phyloP scores from a whole-genome alignment of 2,797 vertebrate genomes.

The Coregonus suidteri region DNA sequence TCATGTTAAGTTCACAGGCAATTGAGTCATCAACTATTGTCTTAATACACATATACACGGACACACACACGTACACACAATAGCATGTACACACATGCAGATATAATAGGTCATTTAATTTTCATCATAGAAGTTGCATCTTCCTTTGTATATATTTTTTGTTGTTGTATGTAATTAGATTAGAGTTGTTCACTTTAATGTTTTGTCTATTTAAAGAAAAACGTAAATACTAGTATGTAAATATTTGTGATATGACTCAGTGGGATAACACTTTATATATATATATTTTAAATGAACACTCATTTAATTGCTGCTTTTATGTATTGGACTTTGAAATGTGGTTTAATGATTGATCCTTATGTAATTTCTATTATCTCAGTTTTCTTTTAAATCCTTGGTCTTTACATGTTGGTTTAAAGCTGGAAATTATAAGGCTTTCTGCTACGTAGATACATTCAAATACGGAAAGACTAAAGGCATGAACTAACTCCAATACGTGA shows the following conservation, averaged over 20 bases:
- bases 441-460: background rate
- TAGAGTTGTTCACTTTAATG: background rate
- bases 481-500: background rate
- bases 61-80: conserved; percentile 14
- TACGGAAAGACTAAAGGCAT: background rate
- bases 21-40: conserved; percentile 9
- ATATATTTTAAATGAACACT: background rate
- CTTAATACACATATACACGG: conserved; percentile 15
- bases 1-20: conserved; percentile 43
- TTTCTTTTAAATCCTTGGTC: background rate
- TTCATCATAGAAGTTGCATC: background rate
- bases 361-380: no score
- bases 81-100: conserved; percentile 7
- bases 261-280: background rate
- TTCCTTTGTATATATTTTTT: background rate
- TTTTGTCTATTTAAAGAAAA: no score
- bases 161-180: background rate
- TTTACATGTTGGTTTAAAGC: background rate
- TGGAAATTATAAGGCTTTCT: background rate
- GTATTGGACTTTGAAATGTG: background rate
- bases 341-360: background rate
- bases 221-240: no score
- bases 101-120: background rate
- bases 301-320: background rate
- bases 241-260: background rate